Evolutionary conservation across 2,888 invertebrate species (phyloP).

Genomic region (Epinotia demarniana): DNA sequence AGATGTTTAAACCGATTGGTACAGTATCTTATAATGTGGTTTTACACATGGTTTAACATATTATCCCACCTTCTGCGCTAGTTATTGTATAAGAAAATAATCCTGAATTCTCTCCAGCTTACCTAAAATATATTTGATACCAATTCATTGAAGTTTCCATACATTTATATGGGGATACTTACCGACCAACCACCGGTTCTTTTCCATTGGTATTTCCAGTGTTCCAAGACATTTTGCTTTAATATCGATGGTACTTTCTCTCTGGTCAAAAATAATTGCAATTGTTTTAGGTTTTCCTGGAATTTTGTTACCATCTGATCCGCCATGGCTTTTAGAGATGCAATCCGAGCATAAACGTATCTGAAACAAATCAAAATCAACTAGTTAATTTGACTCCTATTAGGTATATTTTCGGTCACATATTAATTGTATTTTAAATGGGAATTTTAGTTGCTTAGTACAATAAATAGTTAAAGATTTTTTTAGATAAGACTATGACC

Average conservation of each 20-base stretch:
- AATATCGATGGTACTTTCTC: conserved; percentile 71
- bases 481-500: too few relatives aligned
- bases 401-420: too few relatives aligned
- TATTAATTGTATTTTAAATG: too few relatives aligned
- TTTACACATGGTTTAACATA: too few relatives aligned
- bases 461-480: too few relatives aligned
- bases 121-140: neutral
- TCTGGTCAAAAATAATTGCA: conserved; percentile 73
- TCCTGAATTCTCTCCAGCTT: neutral
- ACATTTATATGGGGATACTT: conserved; percentile 49
- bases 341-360: conserved; percentile 79
- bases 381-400: too few relatives aligned
- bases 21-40: too few relatives aligned
- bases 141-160: neutral
- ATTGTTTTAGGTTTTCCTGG: conserved; percentile 77
- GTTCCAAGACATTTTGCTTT: conserved; percentile 70
- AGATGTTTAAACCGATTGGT: too few relatives aligned
- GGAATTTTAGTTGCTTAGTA: too few relatives aligned
- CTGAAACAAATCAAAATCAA: conserved; percentile 54
- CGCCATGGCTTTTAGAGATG: conserved; percentile 78
- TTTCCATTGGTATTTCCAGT: conserved; percentile 82
- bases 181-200: conserved; percentile 81
- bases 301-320: conserved; percentile 77
- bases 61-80: neutral
- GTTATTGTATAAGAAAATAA: neutral